Base-by-base conservation (phyloP, 2,888 invertebrate species). In the Calliopum simillimum region DNA sequence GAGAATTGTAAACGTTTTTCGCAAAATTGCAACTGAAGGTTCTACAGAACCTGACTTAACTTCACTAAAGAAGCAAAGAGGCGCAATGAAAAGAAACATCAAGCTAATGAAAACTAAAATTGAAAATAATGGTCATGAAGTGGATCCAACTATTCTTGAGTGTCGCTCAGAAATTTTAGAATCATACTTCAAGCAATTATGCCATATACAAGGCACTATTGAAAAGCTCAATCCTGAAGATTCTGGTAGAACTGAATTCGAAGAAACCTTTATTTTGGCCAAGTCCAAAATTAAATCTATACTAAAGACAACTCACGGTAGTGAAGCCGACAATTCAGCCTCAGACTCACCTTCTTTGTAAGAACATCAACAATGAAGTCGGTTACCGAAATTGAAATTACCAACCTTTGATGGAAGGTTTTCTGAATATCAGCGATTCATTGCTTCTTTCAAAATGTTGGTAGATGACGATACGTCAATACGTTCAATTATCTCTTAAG, bases 81-180 rank as follows among this genome's bases (percentile, higher is more conserved):
- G 3, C 5, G 25, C 25, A 25, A 25, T 25, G 25, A 25, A 25
- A 25, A 25, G 25, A 25, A 25, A 25, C 25, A 25, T 25, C 25
- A 25, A 3, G 5, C 3, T 4, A 4, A 3, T 25, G 5, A 25
- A 25, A 25, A 25, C 25, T 25, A 25, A 25, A 25, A 25, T 5
- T 4, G 25, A 25, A 25, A 25, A 25, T 3, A 5, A 25, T 25
- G 25, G 25, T 4, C 25, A 25, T 25, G 25, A 25, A 25, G 25
- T 25, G 3, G 25, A 25, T 5, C 3, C 25, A 25, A 58, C 56
- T 5, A 66, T 69, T 69, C 51, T 69, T 6, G 71, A 71, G 44
- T 71, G 71, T 23, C 58, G 69, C 3, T 21, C 47, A 12, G 53
- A 71, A 71, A 69, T 71, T 62, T 13, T 73, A 33, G 68, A 71